These are phyloP conservation scores for Galerucella pusilla DNA, from an alignment of 2,888 invertebrate species.

Conservation along the genomic window DNA sequence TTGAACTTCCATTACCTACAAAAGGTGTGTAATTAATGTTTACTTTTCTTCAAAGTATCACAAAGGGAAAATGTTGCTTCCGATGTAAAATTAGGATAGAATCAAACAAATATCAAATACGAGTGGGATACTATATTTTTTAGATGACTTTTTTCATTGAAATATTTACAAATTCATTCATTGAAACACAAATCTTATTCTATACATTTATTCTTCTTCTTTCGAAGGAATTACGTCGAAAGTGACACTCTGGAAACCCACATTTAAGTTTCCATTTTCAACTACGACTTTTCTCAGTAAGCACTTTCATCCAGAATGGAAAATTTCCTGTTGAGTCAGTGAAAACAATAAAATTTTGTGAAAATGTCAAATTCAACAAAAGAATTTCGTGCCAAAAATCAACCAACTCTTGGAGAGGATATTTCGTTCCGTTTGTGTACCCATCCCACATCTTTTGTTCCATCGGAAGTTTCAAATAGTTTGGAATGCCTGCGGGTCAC, in stretches of 20 bases:
- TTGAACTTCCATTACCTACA: neutral
- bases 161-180: too few relatives aligned
- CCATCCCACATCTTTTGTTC: neutral
- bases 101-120: too few relatives aligned
- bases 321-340: neutral
- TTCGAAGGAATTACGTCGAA: too few relatives aligned
- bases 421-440: neutral
- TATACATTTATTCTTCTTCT: too few relatives aligned
- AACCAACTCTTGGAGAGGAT: neutral
- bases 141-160: too few relatives aligned
- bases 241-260: too few relatives aligned
- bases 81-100: too few relatives aligned
- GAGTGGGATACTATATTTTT: too few relatives aligned
- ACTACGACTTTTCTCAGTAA: too few relatives aligned
- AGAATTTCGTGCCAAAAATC: neutral
- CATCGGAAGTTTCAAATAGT: neutral
- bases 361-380: neutral
- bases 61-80: too few relatives aligned
- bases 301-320: neutral
- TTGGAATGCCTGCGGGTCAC: neutral
- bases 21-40: neutral
- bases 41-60: neutral
- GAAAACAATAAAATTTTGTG: neutral
- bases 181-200: too few relatives aligned
- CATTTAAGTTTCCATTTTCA: too few relatives aligned